Base-by-base conservation (phyloP, 2,113 vertebrate genomes). In the Neogobius melanostomus region DNA sequence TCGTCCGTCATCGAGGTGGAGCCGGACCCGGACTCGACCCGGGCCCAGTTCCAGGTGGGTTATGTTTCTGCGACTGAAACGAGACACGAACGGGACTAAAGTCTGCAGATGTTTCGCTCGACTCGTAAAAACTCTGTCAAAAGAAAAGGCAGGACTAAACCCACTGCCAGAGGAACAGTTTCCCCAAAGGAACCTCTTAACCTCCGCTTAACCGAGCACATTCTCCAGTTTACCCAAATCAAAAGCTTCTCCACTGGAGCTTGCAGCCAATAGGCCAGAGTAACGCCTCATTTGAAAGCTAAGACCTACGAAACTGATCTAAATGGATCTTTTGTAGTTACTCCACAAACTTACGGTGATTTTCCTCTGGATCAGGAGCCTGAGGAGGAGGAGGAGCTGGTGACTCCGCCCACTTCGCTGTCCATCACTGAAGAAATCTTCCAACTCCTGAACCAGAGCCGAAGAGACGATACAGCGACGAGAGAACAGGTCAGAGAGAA, bases 371-470 rank as follows among this genome's bases (percentile, higher is more conserved):
- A 14, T 43, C 14, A 87, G 68, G 64, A 81, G 68, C 76, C 83
- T 4, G 78, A 83, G 61, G 84, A 81, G 0, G 87, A 88, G 1
- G 90, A 77, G 74, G 52, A 93, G 15, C 28, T 92, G 43, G 80
- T 92, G 0, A 87, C 88, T 11, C 81, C 84, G 44, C 86, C 90
- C 8, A 90, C 92, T 0, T 93, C 91, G 1, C 83, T 95, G 12
- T 95, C 95, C 46, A 96, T 96, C 85, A 95, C 95, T 0, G 95
- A 96, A 46, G 95, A 95, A 83, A 95, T 95, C 76, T 88, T 96
- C 86, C 93, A 96, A 78, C 89, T 96, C 62, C 92, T 95, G 65
- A 95, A 89, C 83, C 93, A 95, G 85, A 93, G 94, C 68, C 81
- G 92, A 69, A 90, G 90, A 7, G 81, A 86, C 17, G 90, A 92